These are phyloP conservation scores for Himalopsyche japonica DNA, from an alignment of 2,888 invertebrate species.

Conservation along the genomic window DNA sequence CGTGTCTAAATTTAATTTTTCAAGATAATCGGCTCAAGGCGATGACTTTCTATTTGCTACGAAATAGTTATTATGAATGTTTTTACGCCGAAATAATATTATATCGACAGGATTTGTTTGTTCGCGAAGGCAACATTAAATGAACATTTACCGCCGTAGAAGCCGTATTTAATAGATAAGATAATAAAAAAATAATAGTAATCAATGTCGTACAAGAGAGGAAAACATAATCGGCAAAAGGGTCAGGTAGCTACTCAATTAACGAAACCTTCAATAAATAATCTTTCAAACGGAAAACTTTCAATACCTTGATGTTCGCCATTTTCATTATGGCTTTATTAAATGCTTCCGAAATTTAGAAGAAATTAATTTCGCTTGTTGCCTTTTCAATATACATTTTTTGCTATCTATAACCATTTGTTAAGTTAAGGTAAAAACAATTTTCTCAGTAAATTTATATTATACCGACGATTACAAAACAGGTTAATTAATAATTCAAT, in stretches of 20 bases:
- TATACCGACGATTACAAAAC: too few relatives aligned
- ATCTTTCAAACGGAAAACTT: not conserved
- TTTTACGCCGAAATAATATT: too few relatives aligned
- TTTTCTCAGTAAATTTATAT: too few relatives aligned
- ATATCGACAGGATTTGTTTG: not conserved
- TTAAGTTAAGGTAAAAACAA: too few relatives aligned
- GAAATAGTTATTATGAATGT: too few relatives aligned
- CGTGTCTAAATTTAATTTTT: too few relatives aligned
- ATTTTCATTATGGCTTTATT: not conserved
- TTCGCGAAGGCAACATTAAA: not conserved
- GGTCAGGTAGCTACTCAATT: not conserved
- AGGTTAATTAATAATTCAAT: too few relatives aligned
- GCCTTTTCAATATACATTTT: too few relatives aligned
- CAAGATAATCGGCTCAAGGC: too few relatives aligned
- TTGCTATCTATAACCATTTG: too few relatives aligned
- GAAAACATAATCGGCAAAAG: not conserved
- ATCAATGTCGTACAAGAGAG: not conserved
- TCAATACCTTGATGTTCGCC: not conserved
- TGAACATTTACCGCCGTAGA: not conserved
- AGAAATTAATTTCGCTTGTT: not conserved
- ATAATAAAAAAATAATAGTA: too few relatives aligned
- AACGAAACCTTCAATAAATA: not conserved
- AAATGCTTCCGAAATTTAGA: not conserved
- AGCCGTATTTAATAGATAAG: conserved; percentile 1
- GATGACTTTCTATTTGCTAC: too few relatives aligned